These are phyloP conservation scores for Eilema sororculum DNA, from an alignment of 2,888 invertebrate species.

Conservation along the genomic window DNA sequence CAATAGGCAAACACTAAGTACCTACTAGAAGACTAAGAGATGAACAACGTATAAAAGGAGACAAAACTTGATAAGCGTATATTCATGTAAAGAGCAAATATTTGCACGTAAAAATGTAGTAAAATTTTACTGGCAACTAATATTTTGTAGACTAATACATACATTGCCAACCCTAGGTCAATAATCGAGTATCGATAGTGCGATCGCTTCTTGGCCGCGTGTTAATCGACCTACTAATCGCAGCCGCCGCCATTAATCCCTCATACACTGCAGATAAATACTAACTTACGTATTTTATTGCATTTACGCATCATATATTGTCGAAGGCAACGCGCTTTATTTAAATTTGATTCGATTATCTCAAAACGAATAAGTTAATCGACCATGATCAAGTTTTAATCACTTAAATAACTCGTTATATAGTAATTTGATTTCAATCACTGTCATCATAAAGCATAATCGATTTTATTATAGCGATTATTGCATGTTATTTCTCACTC, in stretches of 20 bases:
- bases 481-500: constrained; percentile 13
- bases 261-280: constrained; percentile 52
- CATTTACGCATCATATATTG: constrained; percentile 16
- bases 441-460: constrained; percentile 19
- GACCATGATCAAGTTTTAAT: constrained; percentile 23
- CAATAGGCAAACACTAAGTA: too few relatives aligned
- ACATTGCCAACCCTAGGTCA: constrained; percentile 63
- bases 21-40: too few relatives aligned
- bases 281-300: constrained; percentile 45
- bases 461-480: constrained; percentile 22
- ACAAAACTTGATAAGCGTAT: neutral
- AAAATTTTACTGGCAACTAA: neutral
- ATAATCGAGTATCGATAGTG: constrained; percentile 69
- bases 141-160: neutral
- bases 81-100: too few relatives aligned
- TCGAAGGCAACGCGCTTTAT: constrained; percentile 14
- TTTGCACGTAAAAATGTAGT: neutral
- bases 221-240: constrained; percentile 82
- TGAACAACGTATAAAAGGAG: too few relatives aligned
- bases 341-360: constrained; percentile 30
- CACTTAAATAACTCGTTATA: constrained; percentile 26
- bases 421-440: constrained; percentile 26
- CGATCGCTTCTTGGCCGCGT: constrained; percentile 70
- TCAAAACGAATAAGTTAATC: constrained; percentile 19
- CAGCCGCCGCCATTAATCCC: constrained; percentile 54